phyloP scores from a whole-genome alignment of 2,797 vertebrate genomes.

The Phylloscopus collybita region DNA sequence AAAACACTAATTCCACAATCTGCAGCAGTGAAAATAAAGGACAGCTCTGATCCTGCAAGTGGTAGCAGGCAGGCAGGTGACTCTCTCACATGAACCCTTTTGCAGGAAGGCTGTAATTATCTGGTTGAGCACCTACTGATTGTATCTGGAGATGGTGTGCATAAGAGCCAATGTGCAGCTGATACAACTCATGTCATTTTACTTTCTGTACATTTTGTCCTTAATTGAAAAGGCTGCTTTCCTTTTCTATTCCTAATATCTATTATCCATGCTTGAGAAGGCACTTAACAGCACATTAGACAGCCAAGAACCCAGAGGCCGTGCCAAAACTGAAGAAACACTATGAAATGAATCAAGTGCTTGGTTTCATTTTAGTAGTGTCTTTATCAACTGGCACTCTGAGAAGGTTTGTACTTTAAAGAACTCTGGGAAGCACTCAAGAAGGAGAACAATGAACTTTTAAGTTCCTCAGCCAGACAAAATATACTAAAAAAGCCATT shows the following conservation, averaged over 20 bases:
- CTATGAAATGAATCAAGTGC: background rate
- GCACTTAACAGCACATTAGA: background rate
- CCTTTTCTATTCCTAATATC: background rate
- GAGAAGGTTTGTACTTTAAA: background rate
- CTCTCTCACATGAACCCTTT: conserved; percentile 18
- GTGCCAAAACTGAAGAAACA: conserved; percentile 11
- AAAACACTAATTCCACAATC: background rate
- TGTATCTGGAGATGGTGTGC: background rate
- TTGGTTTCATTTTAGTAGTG: background rate
- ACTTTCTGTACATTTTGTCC: conserved; percentile 17
- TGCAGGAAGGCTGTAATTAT: conserved; percentile 43
- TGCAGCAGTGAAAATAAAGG: background rate
- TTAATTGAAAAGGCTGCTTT: conserved; percentile 1
- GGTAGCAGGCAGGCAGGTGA: background rate
- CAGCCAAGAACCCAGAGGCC: background rate
- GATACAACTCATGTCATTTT: conserved; percentile 1
- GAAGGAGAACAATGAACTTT: background rate
- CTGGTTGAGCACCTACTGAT: conserved; percentile 43
- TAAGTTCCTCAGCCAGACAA: background rate
- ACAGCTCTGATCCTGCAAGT: background rate
- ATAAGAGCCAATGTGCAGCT: background rate
- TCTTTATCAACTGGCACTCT: background rate
- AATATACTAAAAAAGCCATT: background rate
- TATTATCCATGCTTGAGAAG: background rate
- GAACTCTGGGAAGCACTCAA: background rate